Evolutionary conservation across 2,888 invertebrate genomes (phyloP), one percentile per base, ranked within the genome.

Genomic region (Alloscopus bannaensis): DNA sequence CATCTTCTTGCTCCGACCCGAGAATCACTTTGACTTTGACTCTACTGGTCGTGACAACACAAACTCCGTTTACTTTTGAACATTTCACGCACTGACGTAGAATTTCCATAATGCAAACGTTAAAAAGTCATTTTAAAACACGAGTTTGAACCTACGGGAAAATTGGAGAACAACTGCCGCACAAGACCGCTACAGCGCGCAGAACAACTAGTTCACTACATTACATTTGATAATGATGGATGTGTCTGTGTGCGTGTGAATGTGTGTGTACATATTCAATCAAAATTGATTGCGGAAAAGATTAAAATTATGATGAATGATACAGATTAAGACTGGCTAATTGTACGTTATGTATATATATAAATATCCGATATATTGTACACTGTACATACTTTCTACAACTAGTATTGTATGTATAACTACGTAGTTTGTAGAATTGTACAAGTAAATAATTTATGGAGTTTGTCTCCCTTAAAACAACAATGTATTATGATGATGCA

Each of bases 401-500:
- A n/a, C n/a, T n/a, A n/a, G n/a, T n/a, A n/a, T n/a, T n/a, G n/a
- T n/a, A n/a, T n/a, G n/a, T n/a, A n/a, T n/a, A n/a, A n/a, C n/a
- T n/a, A 45, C 45, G 45, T 45, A 50, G 8, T 59, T 59, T 59
- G 11, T 3, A 36, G 40, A 62, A 69, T 62, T 76, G 52, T 76
- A 76, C 68, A 76, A 60, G 50, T 52, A 55, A 45, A 36, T 75
- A 75, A 66, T 55, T 75, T 60, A 75, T 45, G 36, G 40, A 40
- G 50, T 68, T 57, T 24, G n/a, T n/a, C n/a, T n/a, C 40, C 40
- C 36, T 59, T 20, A 42, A 59, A 31, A 50, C 6, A 73, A 65
- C 26, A 45, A 69, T n/a, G n/a, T n/a, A n/a, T n/a, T n/a, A n/a
- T n/a, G 3, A 45, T 42, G 59, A 57, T 59, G 55, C 55, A 70